Base-by-base conservation (phyloP, 2,113 vertebrate genomes). In the Centropus bengalensis region DNA sequence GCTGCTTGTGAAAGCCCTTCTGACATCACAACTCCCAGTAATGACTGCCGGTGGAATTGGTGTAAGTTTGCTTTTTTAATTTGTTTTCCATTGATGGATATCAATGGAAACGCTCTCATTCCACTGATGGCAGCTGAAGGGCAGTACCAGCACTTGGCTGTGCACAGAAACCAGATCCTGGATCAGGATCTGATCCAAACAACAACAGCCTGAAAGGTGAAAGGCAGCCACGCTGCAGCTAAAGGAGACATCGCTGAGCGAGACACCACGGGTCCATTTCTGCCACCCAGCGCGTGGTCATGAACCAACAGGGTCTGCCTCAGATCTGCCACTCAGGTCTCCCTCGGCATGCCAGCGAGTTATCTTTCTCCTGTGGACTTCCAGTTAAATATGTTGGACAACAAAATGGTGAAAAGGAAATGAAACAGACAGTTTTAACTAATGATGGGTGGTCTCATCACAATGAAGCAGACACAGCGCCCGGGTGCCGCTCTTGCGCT, bases 131-230 rank as follows among this genome's bases (percentile, higher is more conserved):
- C 55, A 55, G 54, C 38, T 19, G 55, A 45, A 60, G 24, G 11
- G 21, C 30, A 30, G 55, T 54, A 30, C 18, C 11, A 15, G 16
- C 27, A 44, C 22, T 9, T 27, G 2, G 5, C 47, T 49, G 58
- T 2, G 0, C 4, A 1, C 1, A 1, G 20, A 59, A 27, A 32
- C 20, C 10, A 54, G n/a, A n/a, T n/a, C n/a, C n/a, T n/a, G n/a
- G n/a, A n/a, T n/a, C n/a, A n/a, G n/a, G n/a, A n/a, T n/a, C n/a
- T n/a, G n/a, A n/a, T n/a, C n/a, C n/a, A n/a, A n/a, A n/a, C 10
- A 21, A 38, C 0, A 0, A 40, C 26, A n/a, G 44, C 26, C 12
- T 14, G 47, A 59, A 59, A 58, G 9, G 36, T 1, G 1, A 78
- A 63, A 59, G 5, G 36, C 30, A 45, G 32, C 36, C 20, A 21